Evolutionary conservation across 30 jellyfish, hydroid and myxozoan genomes (phyloP), one percentile per base, ranked within the genome.

Genomic region (Aurelia sp.): DNA sequence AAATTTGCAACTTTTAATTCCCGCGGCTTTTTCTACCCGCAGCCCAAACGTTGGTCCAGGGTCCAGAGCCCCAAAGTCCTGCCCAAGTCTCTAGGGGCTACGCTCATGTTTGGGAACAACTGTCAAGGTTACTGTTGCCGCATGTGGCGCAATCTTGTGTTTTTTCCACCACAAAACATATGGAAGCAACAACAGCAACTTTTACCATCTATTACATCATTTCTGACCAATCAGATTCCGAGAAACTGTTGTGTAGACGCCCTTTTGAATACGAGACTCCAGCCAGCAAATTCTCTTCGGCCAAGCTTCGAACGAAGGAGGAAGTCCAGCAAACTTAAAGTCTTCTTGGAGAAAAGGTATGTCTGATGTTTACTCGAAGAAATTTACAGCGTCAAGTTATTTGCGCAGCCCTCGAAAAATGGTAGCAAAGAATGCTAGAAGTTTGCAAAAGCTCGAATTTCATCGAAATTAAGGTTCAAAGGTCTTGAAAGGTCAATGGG

Each of bases 211-310:
- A 73, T 74, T 52, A 23, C 86, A 70, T 76, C 76, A 76, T 76
- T 60, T 76, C 50, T 21, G 23, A 76, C 87, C 87, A 76, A 76
- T 76, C 52, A 76, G 78, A 59, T 76, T 22, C 20, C 27, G 76
- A 18, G 48, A 50, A 53, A 15, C 52, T 35, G 55, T 19, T 23
- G n/a, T 16, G 53, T 37, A 13, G 53, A 66, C 48, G 53, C 33
- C 48, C 20, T 37, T 16, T 66, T 66, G 21, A 47, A 19, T 18
- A 6, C n/a, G 20, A 37, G 44, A 66, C 21, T 23, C 6, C 44
- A 16, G 1, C 15, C 8, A 16, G 53, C 44, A 47, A 7, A 2
- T 19, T 18, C 44, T 18, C 44, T 47, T 66, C 76, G 33, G 16
- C 21, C 44, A 16, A 16, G 21, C 76, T 23, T 66, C 48, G 40